Percentiles rank a stretch among this genome's conserved stretches.
Evolutionary conservation across 2,888 invertebrate species (phyloP).

Genomic region (Seira musarum): DNA sequence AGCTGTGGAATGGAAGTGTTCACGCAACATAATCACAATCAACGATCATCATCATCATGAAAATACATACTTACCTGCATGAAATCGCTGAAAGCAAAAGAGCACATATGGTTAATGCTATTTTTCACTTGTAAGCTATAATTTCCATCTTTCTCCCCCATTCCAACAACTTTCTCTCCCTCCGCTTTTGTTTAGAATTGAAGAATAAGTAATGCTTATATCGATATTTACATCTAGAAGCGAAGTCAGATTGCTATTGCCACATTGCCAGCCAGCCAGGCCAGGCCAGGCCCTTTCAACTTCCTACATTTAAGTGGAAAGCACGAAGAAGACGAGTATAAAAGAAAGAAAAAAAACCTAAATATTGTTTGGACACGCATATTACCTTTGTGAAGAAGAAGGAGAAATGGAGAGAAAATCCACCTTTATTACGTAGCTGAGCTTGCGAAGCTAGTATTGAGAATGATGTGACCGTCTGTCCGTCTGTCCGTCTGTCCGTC

Average conservation of each 20-base stretch:
- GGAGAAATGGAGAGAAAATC: neutral
- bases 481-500: too few relatives aligned
- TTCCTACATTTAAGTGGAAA: neutral
- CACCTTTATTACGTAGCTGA: too few relatives aligned
- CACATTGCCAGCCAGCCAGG: neutral
- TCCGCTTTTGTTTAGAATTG: neutral
- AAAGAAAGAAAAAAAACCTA: neutral
- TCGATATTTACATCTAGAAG: conserved; percentile 1
- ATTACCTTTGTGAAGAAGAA: neutral
- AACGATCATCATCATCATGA: conserved; percentile 4
- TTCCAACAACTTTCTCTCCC: neutral
- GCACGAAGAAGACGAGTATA: neutral
- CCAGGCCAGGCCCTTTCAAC: too few relatives aligned
- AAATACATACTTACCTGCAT: neutral
- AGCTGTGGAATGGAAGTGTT: conserved; percentile 7
- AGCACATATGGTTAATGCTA: conserved; percentile 7
- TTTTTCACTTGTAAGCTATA: conserved; percentile 4
- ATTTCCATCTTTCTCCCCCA: neutral
- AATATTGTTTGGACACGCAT: conserved; percentile 10
- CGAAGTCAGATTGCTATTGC: neutral
- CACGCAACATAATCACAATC: conserved; percentile 10
- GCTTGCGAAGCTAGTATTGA: too few relatives aligned
- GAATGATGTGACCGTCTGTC: too few relatives aligned
- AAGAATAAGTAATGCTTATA: neutral
- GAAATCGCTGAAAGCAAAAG: neutral